A percentile compares a stretch with the other conserved stretches of the same genome.
Evolutionary conservation across 2,888 invertebrate genomes (phyloP).

Genomic region (Parasteatoda lunata): DNA sequence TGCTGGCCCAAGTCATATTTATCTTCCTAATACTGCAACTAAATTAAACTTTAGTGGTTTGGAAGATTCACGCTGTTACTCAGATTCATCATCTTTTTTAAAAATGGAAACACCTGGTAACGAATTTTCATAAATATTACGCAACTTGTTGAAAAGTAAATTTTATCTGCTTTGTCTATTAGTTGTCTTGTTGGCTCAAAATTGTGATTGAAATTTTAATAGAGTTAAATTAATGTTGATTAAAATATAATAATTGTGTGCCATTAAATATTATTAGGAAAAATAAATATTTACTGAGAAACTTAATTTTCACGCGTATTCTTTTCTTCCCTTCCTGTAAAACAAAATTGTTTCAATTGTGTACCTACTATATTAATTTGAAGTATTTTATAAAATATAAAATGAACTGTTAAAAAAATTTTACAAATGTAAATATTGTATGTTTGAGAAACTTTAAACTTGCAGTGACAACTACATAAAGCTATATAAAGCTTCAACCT

Average conservation of each 20-base stretch:
- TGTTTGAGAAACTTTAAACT: too few species aligned
- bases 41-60: slow-evolving; percentile 52
- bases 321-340: too few species aligned
- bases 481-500: too few species aligned
- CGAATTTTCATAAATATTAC: not conserved
- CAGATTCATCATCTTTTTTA: slow-evolving; percentile 3
- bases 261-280: not conserved
- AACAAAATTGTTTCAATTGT: too few species aligned
- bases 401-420: too few species aligned
- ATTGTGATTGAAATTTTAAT: not conserved
- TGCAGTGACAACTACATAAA: too few species aligned
- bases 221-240: not conserved
- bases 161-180: too few species aligned
- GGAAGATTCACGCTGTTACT: slow-evolving; percentile 27
- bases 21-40: slow-evolving; percentile 23
- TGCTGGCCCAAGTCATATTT: not conserved
- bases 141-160: not conserved
- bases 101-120: slow-evolving; percentile 45
- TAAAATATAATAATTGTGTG: not conserved
- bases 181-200: too few species aligned
- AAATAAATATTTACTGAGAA: too few species aligned
- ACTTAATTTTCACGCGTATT: not conserved
- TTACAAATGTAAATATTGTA: too few species aligned
- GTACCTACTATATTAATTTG: too few species aligned
- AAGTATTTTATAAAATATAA: too few species aligned